phyloP scores from a whole-genome alignment of 2,113 vertebrate genomes.

The Dicrurus megarhynchus region DNA sequence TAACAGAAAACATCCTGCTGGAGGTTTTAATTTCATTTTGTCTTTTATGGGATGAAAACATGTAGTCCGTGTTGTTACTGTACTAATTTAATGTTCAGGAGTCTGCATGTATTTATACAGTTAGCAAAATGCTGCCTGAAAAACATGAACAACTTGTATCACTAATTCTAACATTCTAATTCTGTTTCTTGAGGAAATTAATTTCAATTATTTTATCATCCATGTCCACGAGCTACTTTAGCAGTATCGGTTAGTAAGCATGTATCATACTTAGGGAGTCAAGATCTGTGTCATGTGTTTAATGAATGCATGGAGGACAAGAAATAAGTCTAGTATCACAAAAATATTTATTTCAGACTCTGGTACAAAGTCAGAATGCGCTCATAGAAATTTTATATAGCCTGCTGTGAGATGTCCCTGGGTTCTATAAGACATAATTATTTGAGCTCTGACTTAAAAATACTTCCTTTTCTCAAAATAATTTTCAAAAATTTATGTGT shows the following conservation, averaged over 20 bases:
- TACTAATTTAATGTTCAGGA: slow-evolving; percentile 20
- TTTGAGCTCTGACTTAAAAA: neutral
- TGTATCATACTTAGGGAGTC: neutral
- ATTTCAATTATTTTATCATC: neutral
- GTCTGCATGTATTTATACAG: neutral
- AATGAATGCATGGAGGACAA: neutral
- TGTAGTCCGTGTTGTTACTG: neutral
- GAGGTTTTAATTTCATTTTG: slow-evolving; percentile 46
- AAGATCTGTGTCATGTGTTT: neutral
- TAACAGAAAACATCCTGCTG: slow-evolving; percentile 20
- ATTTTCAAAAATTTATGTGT: neutral
- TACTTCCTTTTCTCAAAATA: neutral
- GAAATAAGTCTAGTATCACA: neutral
- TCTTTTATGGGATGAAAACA: slow-evolving; percentile 11
- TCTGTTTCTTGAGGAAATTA: slow-evolving; percentile 27
- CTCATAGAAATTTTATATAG: neutral
- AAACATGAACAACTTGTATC: neutral
- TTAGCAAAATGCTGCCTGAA: slow-evolving; percentile 17
- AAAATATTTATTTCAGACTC: neutral
- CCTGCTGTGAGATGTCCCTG: neutral
- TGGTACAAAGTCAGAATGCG: neutral
- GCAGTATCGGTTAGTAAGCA: neutral
- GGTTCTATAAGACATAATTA: neutral
- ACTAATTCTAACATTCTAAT: neutral
- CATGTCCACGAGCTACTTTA: neutral